phyloP scores from a whole-genome alignment of 1,140 invertebrate species.

The Ylistrum balloti region DNA sequence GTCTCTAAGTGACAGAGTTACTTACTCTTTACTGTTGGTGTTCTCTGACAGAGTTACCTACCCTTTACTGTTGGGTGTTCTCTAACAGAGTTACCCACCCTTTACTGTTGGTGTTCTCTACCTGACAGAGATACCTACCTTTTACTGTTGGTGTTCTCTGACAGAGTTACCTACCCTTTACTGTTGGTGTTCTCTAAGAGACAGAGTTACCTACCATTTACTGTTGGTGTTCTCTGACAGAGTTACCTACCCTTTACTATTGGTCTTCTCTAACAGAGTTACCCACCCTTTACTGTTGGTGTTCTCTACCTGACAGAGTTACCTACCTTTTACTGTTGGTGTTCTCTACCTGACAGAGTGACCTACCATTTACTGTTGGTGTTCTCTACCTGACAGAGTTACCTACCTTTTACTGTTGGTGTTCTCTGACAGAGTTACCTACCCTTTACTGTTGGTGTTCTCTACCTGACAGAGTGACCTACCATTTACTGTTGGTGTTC shows the following conservation, averaged over 20 bases:
- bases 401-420: neutral
- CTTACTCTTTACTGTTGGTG: neutral
- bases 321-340: neutral
- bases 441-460: neutral
- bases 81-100: too few relatives aligned
- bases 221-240: neutral
- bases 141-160: neutral
- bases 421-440: too few relatives aligned
- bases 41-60: too few relatives aligned
- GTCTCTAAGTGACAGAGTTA: too few relatives aligned
- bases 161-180: constrained; percentile 29
- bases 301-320: too few relatives aligned
- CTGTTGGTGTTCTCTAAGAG: neutral
- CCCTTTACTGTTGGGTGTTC: neutral
- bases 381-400: too few relatives aligned
- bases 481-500: neutral
- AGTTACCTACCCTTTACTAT: constrained; percentile 31
- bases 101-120: neutral
- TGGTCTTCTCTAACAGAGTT: too few relatives aligned
- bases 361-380: neutral
- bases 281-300: neutral
- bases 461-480: too few relatives aligned
- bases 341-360: too few relatives aligned
- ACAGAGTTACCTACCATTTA: constrained; percentile 13
- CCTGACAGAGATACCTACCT: too few relatives aligned